Base-by-base conservation (phyloP, 2,113 vertebrate genomes). In the Lates calcarifer region DNA sequence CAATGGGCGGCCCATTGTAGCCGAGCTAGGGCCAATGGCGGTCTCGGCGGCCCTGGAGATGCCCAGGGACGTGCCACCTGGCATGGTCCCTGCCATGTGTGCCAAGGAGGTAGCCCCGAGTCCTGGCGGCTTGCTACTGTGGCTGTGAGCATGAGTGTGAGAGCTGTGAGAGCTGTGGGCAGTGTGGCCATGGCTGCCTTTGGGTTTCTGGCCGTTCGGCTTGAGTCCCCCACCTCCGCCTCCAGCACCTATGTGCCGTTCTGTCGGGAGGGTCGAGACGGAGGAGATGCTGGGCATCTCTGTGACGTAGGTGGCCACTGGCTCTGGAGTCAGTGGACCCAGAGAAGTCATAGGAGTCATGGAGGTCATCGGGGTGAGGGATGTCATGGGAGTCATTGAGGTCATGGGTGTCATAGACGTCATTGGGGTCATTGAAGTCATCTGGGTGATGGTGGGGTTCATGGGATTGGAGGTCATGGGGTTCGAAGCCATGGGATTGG, bases 141-240 rank as follows among this genome's bases (percentile, higher is more conserved):
- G 90, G 87, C 90, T 84, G 81, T 93, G 91, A 57, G 51, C 60
- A 28, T 90, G 85, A 79, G 77, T 72, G 89, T 91, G 91, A 53
- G 78, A 77, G 83, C 63, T 87, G 77, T 87, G 82, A 43, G 88
- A 74, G 80, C 81, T 84, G 89, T 91, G 83, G 63, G 72, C 63
- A 57, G 62, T 7, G n/a, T 92, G 86, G 67, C 90, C 71, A 3
- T 93, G 90, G 71, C 84, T 82, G 66, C 72, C 61, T 89, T 96
- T 96, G 76, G 95, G 93, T 92, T 97, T 98, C 41, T 97, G 97
- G 91, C 97, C 97, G 0, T 97, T 98, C 64, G 95, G 96, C 84
- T 96, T 96, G 81, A 95, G 90, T 71, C 82, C 88, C 7, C 65
- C 84, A 17, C 74, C 80, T 66, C 57, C 89, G 28, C 71, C 79